phyloP scores from a whole-genome alignment of 2,113 vertebrate genomes.

The Podocnemis expansa region DNA sequence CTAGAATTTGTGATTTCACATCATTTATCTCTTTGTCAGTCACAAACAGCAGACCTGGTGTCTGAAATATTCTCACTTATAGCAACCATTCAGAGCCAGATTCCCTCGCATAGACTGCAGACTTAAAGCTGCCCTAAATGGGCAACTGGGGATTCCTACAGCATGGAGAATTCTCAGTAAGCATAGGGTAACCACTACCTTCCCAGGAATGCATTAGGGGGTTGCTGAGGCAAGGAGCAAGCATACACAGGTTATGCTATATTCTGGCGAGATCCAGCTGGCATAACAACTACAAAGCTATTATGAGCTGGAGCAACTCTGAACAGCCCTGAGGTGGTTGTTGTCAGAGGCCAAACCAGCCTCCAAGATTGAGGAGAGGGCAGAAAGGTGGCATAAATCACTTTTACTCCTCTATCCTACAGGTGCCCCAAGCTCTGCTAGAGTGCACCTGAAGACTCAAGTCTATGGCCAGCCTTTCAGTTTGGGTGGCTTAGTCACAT shows the following conservation, averaged over 20 bases:
- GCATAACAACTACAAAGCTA: rapidly evolving
- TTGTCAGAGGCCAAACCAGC: not conserved
- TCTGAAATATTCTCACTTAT: not conserved
- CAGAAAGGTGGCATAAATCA: not conserved
- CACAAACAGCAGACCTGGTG: not conserved
- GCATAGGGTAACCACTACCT: not conserved
- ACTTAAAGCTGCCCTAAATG: not conserved
- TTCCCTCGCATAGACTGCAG: not conserved
- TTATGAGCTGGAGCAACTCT: not conserved
- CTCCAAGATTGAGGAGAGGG: not conserved
- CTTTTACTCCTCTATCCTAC: not conserved
- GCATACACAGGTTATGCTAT: rapidly evolving
- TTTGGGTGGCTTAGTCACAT: not conserved
- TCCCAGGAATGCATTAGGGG: not conserved
- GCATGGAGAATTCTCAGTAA: not conserved
- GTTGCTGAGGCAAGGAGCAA: not conserved
- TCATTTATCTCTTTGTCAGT: not conserved
- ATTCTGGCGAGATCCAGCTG: not conserved
- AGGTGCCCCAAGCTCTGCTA: not conserved
- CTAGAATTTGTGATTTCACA: not conserved
- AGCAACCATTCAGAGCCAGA: not conserved
- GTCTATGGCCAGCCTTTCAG: not conserved
- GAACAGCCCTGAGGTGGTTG: not conserved
- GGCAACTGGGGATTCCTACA: not conserved
- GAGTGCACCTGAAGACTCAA: not conserved